Conservation (phyloP, 64 coral and sea anemone species). For the Montipora sp. region DNA sequence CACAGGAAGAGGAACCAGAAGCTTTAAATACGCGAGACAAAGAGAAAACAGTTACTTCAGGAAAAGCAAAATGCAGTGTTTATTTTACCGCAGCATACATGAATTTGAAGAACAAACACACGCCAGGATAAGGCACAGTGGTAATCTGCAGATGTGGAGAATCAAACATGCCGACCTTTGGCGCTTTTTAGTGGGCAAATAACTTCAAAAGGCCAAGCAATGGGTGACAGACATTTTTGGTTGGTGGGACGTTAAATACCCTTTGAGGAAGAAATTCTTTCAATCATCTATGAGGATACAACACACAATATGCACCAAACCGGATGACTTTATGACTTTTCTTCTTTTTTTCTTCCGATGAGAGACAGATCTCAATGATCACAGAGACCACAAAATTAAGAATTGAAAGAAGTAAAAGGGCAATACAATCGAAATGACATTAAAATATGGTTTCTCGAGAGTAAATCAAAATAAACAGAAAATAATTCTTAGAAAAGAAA, state of each 20-base stretch:
- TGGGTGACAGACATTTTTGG: constrained; percentile 38
- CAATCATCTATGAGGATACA: background rate
- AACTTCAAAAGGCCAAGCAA: constrained; percentile 32
- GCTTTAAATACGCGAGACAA: constrained; percentile 4
- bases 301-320: background rate
- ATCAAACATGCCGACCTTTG: constrained; percentile 45
- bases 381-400: background rate
- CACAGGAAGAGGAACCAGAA: constrained; percentile 25
- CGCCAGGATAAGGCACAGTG: constrained; percentile 36
- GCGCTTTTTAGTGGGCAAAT: constrained; percentile 53
- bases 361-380: background rate
- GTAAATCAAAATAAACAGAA: constrained; percentile 5
- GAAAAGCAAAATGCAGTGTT: constrained; percentile 42
- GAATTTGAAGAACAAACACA: constrained; percentile 32
- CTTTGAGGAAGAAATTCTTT: constrained; percentile 22
- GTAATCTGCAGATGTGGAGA: constrained; percentile 40
- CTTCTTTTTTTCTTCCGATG: constrained; percentile 16
- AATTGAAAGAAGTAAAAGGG: constrained; percentile 4
- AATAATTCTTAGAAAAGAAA: background rate
- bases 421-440: constrained; percentile 1
- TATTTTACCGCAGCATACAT: constrained; percentile 32
- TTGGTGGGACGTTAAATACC: constrained; percentile 52
- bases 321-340: constrained; percentile 4
- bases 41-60: constrained; percentile 48
- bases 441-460: background rate